Evolutionary conservation across 2,888 invertebrate species (phyloP), one percentile per base, ranked within the genome.

Genomic region (Eremobia ochroleuca): DNA sequence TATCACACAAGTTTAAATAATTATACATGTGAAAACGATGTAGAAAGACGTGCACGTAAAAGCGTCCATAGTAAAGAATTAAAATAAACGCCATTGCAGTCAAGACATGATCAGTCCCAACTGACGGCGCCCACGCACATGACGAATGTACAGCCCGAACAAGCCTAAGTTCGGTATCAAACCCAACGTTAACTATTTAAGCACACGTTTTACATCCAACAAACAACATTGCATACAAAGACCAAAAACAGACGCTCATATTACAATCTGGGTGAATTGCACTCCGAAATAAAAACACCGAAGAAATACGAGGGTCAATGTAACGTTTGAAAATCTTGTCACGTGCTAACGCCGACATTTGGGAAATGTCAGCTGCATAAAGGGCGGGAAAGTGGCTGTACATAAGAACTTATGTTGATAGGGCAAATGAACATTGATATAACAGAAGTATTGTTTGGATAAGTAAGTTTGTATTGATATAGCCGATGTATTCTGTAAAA

Each of bases 301-400:
- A 75, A 75, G 66, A 76, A 80, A 79, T 76, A 73, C 74, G 62
- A 73, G 80, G 80, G 87, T 76, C 77, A 76, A 79, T 55, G 75
- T 67, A 73, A 77, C 75, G 73, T 88, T 87, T 74, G 67, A 69
- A 66, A 90, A 81, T 85, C 90, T 76, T 86, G 84, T 90, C 91
- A 92, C 91, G 90, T 90, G n/a, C 76, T 70, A 4, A 74, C 83
- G 55, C 80, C 78, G 88, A 87, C 89, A 87, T 92, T 92, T 87
- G 86, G 86, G 70, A 91, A 90, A 92, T 91, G 91, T 90, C 90
- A 90, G 84, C 73, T 88, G 90, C 83, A 88, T 78, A 85, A 85
- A 89, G 82, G 84, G 84, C 68, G 65, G 68, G 64, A 64, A 79
- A 82, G 64, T 73, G 68, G 69, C 28, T 34, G 73, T 77, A 81